Evolutionary conservation across 2,888 invertebrate genomes (phyloP).

Genomic region (Theretra japonica): DNA sequence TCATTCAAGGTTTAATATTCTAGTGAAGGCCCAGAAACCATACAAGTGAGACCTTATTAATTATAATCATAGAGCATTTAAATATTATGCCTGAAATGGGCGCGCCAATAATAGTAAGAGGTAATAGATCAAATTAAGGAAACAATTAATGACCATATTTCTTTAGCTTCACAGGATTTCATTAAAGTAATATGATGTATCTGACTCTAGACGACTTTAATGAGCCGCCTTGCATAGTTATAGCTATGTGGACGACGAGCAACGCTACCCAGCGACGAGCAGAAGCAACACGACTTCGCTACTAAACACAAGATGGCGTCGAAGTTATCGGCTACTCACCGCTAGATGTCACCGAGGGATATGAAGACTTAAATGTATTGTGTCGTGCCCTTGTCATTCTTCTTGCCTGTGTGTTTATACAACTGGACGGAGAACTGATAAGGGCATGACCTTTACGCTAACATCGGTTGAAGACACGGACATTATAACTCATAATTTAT

Average conservation of each 20-base stretch:
- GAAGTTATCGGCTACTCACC: constrained; percentile 44
- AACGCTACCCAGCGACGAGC: not conserved
- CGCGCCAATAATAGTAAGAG: no score
- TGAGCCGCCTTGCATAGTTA: not conserved
- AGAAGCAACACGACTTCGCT: not conserved
- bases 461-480: constrained; percentile 41
- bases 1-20: no score
- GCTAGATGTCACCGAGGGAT: constrained; percentile 52
- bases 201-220: no score
- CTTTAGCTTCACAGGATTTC: no score
- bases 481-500: not conserved
- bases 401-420: constrained; percentile 91
- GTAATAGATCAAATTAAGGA: no score
- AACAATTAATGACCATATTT: no score
- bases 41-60: no score
- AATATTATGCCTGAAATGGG: no score
- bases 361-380: constrained; percentile 44
- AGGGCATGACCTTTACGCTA: constrained; percentile 90
- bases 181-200: no score
- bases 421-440: constrained; percentile 99
- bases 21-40: no score
- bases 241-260: not conserved
- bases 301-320: not conserved
- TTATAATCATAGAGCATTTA: no score
- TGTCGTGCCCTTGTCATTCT: constrained; percentile 96